A percentile compares a stretch with the other conserved stretches of the same genome.
phyloP scores from a whole-genome alignment of 2,113 vertebrate genomes.

The Cryptoleucopteryx plumbea region DNA sequence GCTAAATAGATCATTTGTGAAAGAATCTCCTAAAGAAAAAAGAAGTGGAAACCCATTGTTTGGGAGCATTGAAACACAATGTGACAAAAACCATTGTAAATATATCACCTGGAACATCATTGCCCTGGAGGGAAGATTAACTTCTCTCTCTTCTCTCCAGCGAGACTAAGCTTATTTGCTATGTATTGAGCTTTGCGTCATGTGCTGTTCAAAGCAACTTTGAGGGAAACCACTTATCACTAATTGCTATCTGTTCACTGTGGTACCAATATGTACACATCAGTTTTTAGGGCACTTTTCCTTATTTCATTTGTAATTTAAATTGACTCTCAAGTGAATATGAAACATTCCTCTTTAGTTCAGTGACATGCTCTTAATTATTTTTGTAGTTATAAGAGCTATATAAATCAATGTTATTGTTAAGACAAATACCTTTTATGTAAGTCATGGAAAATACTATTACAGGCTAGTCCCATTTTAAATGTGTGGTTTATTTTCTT shows the following conservation, averaged over 20 bases:
- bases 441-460: not conserved
- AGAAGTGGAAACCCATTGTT: not conserved
- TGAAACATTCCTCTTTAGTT: not conserved
- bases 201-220: conserved; percentile 8
- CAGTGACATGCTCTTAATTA: conserved; percentile 13
- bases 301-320: conserved; percentile 41
- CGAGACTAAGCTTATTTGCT: not conserved
- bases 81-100: conserved; percentile 30
- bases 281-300: not conserved
- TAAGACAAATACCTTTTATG: conserved; percentile 1
- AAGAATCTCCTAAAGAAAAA: not conserved
- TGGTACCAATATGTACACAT: not conserved
- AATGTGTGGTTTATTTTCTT: not conserved
- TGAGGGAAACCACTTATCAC: conserved; percentile 21
- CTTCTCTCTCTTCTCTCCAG: not conserved
- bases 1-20: not conserved
- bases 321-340: conserved; percentile 37
- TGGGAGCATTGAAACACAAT: not conserved
- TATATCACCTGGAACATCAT: conserved; percentile 22
- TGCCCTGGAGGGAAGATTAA: conserved; percentile 16
- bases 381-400: not conserved
- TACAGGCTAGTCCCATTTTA: not conserved
- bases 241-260: conserved; percentile 24
- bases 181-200: not conserved
- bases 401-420: not conserved